Evolutionary conservation across 2,797 vertebrate genomes (phyloP), one percentile per base, ranked within the genome.

Genomic region (Serranus cabrilla): DNA sequence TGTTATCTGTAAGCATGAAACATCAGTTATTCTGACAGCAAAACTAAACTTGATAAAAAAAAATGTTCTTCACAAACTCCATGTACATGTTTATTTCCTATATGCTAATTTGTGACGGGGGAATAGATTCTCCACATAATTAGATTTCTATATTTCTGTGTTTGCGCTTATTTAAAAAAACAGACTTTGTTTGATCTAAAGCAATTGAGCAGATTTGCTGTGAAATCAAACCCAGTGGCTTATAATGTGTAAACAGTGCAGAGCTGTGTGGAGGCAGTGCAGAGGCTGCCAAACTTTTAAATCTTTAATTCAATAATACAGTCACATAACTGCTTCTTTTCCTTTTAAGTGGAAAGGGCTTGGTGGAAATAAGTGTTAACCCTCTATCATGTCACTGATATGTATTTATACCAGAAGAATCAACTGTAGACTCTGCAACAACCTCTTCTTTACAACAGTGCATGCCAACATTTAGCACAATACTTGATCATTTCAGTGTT

Each of bases 161-260:
- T 55, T 71, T 80, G 64, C 65, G 39, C n/a, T 55, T 7, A 54
- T 85, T 52, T 20, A 59, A 43, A 27, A 17, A 27, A 40, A 58
- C 57, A 74, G 66, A 61, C 43, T 80, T 59, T 83, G 71, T 84
- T 76, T 87, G 61, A 71, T 85, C 66, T 69, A 17, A 65, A 76
- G 54, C 46, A 78, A 40, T 56, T 18, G 25, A 47, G 42, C 70
- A 84, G 50, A 71, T 78, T 80, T 68, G 13, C 58, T 57, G 13
- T 77, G 61, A 71, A 78, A 66, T 66, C 56, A 45, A 61, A 67
- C 51, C 23, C 54, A 58, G 43, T 39, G 68, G 45, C 55, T 67
- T 17, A 23, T 20, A 18, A 16, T 31, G 73, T 80, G 68, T 60
- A 80, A 82, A 85, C 74, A 78, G 63, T 27, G 74, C 14, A 62